Conservation (phyloP, 2,888 invertebrate genomes). For the Metopia argyrocephala region DNA sequence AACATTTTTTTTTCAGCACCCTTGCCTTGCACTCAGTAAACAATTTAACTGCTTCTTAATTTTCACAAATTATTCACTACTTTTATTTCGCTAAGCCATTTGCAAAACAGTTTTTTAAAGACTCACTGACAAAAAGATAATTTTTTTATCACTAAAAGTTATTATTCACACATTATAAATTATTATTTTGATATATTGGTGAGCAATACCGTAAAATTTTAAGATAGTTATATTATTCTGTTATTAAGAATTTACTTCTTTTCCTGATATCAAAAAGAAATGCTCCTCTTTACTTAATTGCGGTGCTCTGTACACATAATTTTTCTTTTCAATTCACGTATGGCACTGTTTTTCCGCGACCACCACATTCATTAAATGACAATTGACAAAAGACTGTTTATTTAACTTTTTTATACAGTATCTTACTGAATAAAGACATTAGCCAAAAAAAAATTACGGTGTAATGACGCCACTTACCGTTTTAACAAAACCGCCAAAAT, state of each 20-base stretch:
- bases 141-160: slow-evolving; percentile 46
- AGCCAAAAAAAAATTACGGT: not conserved
- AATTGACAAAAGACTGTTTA: slow-evolving; percentile 55
- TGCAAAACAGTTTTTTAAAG: slow-evolving; percentile 12
- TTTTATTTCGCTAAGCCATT: slow-evolving; percentile 12
- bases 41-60: not conserved
- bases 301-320: slow-evolving; percentile 27
- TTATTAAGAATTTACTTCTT: slow-evolving; percentile 28
- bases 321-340: slow-evolving; percentile 31
- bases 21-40: slow-evolving; percentile 33
- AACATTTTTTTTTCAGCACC: slow-evolving; percentile 40
- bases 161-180: slow-evolving; percentile 46
- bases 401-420: not conserved
- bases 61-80: not conserved
- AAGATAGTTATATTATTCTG: not conserved
- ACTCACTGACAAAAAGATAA: slow-evolving; percentile 33
- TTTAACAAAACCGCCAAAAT: too few species aligned
- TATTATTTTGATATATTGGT: slow-evolving; percentile 6
- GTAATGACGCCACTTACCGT: not conserved
- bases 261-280: slow-evolving; percentile 13
- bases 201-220: slow-evolving; percentile 17
- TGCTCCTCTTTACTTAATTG: slow-evolving; percentile 17
- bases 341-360: slow-evolving; percentile 57
- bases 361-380: slow-evolving; percentile 21
- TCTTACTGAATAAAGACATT: not conserved